Conservation (phyloP, 2,888 invertebrate species). For the Ichneumon xanthorius region DNA sequence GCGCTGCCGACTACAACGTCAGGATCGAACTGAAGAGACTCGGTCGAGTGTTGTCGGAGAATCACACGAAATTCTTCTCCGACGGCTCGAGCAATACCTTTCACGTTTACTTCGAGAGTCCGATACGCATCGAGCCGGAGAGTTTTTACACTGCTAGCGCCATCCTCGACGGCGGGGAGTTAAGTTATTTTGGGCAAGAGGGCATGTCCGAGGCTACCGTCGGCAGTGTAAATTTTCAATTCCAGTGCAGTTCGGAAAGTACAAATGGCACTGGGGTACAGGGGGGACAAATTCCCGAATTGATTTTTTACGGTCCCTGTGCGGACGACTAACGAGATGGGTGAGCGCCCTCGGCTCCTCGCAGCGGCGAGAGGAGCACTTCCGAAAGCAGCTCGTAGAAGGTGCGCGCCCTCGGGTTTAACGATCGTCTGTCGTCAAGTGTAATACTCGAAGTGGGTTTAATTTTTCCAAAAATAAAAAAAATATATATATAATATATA, state of each 20-base stretch:
- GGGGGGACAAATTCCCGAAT: slow-evolving; percentile 98
- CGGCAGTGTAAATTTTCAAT: slow-evolving; percentile 97
- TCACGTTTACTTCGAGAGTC: slow-evolving; percentile 94
- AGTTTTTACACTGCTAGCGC: slow-evolving; percentile 98
- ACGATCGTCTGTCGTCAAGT: neutral
- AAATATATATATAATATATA: slow-evolving; percentile 61
- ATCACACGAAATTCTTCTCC: slow-evolving; percentile 97
- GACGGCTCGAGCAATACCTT: slow-evolving; percentile 98
- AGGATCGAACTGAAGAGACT: slow-evolving; percentile 97
- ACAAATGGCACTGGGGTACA: slow-evolving; percentile 99
- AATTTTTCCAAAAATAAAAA: slow-evolving; percentile 12
- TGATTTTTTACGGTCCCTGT: slow-evolving; percentile 97
- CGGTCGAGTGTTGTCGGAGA: slow-evolving; percentile 95
- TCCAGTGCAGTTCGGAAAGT: slow-evolving; percentile 98
- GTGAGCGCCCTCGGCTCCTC: neutral
- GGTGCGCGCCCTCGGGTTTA: neutral
- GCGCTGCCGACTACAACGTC: slow-evolving; percentile 97
- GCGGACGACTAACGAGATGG: slow-evolving; percentile 83
- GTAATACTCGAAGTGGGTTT: slow-evolving; percentile 5
- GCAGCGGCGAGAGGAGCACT: slow-evolving; percentile 7
- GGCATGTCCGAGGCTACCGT: slow-evolving; percentile 97
- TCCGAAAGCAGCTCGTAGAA: slow-evolving; percentile 9
- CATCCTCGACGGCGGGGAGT: slow-evolving; percentile 95
- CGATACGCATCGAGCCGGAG: slow-evolving; percentile 96
- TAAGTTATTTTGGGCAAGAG: slow-evolving; percentile 99